Base-by-base conservation (phyloP, 2,888 invertebrate species). In the Yponomeuta cagnagella region DNA sequence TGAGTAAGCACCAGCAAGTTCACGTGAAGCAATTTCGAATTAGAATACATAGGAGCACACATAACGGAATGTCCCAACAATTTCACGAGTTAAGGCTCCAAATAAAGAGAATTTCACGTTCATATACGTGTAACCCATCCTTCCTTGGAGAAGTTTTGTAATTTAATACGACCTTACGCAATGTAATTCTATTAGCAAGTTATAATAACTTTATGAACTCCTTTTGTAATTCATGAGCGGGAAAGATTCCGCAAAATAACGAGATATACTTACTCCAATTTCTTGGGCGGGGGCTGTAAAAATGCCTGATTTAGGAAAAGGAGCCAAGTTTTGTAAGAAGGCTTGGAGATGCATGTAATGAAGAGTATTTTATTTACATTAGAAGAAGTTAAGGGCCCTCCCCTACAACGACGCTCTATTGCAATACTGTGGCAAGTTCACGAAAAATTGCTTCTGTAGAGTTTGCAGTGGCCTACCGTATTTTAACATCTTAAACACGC, bases 111-210 rank as follows among this genome's bases (percentile, higher is more conserved):
- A 58, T 58, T 58, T 58, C 15, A 15, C 52, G 52, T 58, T 58
- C 52, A 58, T 58, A 58, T 58, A 58, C 52, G 52, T 58, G 52
- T 58, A 58, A 70, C 12, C 72, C 68, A 72, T 72, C 65, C 72
- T 72, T 31, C 63, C 68, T 69, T 10, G 10, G 15, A 12, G 63
- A 70, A 70, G 33, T 70, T 70, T 63, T 63, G 69, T 69, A 63
- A 69, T 69, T 63, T 63, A 31, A 33, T 31, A 58, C 68, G 10
- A 67, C 15, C 67, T 48, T 68, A 68, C 68, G 68, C 23, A 37
- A 70, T 33, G 63, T 70, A 70, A 70, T 63, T 63, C 63, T 63
- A 70, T 70, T 70, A 70, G 63, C 9, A 70, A 70, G 37, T 70
- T 70, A 31, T 70, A 70, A 63, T 33, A 63, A 70, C 63, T 70